Evolutionary conservation across 2,888 invertebrate species (phyloP).

Genomic region (Apotomis capreana): DNA sequence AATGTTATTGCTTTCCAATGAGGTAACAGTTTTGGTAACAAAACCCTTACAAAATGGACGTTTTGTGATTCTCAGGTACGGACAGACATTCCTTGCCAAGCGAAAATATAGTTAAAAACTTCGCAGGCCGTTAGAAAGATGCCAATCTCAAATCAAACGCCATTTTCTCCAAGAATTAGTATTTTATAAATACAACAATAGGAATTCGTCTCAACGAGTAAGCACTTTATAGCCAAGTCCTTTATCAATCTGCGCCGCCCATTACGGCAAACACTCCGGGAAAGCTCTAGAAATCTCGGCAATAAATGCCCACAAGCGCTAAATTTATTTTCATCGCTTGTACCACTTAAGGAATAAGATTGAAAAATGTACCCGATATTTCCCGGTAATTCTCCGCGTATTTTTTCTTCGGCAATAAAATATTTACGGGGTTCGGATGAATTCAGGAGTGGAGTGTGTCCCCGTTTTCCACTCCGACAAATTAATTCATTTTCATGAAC

Average conservation of each 20-base stretch:
- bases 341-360: conserved; percentile 81
- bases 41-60: too few species aligned
- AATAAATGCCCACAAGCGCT: conserved; percentile 78
- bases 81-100: too few species aligned
- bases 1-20: too few species aligned
- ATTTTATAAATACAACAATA: conserved; percentile 23
- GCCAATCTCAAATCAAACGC: background rate
- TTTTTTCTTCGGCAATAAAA: conserved; percentile 78
- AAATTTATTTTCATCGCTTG: conserved; percentile 81
- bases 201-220: conserved; percentile 16
- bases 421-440: conserved; percentile 78
- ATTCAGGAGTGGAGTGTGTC: conserved; percentile 68
- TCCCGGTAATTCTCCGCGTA: conserved; percentile 71
- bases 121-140: too few species aligned
- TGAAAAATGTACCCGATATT: conserved; percentile 79
- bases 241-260: conserved; percentile 42
- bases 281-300: conserved; percentile 77
- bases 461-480: conserved; percentile 67
- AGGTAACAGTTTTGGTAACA: too few species aligned
- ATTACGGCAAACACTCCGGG: conserved; percentile 57
- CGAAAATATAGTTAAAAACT: too few species aligned
- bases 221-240: conserved; percentile 14
- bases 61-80: too few species aligned
- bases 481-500: conserved; percentile 77
- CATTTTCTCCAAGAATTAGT: background rate